Base-by-base conservation (phyloP, 2,888 invertebrate species). In the Agonopterix arenella region DNA sequence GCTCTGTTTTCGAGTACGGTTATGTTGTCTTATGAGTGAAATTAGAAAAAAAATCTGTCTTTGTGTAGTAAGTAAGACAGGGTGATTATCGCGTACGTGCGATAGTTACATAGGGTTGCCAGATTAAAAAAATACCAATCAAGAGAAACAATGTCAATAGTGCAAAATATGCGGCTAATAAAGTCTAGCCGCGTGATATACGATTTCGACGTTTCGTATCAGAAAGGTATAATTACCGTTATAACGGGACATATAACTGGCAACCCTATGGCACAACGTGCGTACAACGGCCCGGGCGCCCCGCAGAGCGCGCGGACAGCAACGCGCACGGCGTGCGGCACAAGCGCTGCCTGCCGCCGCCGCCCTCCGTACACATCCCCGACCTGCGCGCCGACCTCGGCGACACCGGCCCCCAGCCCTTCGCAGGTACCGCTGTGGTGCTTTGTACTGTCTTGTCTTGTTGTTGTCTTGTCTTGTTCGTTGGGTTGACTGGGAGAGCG, bases 241-340 rank as follows among this genome's bases (percentile, higher is more conserved):
- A 28, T 28, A 28, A 28, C 28, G 28, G 28, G 28, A 28, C 28
- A 4, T 7, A 28, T 28, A 28, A 28, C 28, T 28, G 28, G 28
- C 28, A 28, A 28, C 28, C 28, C 28, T 28, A 28, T 28, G 28
- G 28, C 28, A 28, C 28, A 1, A 7, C 5, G 28, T 28, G 10
- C 49, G 28, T 28, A 28, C 28, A 28, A 28, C 28, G 28, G 28
- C 28, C 83, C 89, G 77, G 86, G 90, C 88, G 84, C 90, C 28
- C 67, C 63, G 68, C 76, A 73, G 77, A 61, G 90, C 83, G 91
- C 91, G 80, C 91, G 90, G 80, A 79, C 67, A 91, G 94, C 90
- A 96, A 96, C 93, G 93, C 91, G 90, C 94, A 94, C 89, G 96
- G 96, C 88, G 96, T 96, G 90, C 93, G 93, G 78, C 95, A 94